These are phyloP conservation scores for Torymus aiolomorphi DNA, from an alignment of 2,888 invertebrate species.

Conservation along the genomic window DNA sequence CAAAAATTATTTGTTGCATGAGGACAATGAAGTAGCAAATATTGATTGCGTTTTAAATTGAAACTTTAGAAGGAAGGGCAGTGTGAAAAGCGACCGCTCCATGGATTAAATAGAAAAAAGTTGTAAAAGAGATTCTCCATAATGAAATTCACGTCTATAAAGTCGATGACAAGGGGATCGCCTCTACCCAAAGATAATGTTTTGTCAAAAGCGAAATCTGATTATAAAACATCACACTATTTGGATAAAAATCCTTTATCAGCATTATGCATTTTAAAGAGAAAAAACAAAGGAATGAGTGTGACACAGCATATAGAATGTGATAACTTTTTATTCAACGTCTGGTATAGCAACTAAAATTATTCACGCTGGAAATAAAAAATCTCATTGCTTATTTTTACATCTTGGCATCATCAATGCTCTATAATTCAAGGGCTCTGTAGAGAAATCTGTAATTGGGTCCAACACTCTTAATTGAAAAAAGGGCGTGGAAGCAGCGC, in stretches of 20 bases:
- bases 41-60: not conserved
- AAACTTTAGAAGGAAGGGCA: too few relatives aligned
- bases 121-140: not conserved
- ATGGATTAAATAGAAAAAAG: not conserved
- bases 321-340: not conserved
- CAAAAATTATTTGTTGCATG: not conserved
- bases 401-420: slow-evolving; percentile 7
- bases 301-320: not conserved
- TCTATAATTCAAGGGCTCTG: too few relatives aligned
- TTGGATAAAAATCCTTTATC: not conserved
- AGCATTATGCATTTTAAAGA: slow-evolving; percentile 2
- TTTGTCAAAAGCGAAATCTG: not conserved
- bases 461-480: too few relatives aligned
- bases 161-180: not conserved
- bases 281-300: not conserved
- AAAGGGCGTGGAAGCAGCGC: too few relatives aligned
- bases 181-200: not conserved
- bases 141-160: not conserved
- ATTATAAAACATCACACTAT: not conserved
- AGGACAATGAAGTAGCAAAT: not conserved
- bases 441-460: too few relatives aligned
- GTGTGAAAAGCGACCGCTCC: slow-evolving; percentile 1
- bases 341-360: slow-evolving; percentile 2
- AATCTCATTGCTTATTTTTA: not conserved
- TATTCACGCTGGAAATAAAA: not conserved